Conservation (phyloP, 1,140 invertebrate species). For the Drosophila tristis region DNA sequence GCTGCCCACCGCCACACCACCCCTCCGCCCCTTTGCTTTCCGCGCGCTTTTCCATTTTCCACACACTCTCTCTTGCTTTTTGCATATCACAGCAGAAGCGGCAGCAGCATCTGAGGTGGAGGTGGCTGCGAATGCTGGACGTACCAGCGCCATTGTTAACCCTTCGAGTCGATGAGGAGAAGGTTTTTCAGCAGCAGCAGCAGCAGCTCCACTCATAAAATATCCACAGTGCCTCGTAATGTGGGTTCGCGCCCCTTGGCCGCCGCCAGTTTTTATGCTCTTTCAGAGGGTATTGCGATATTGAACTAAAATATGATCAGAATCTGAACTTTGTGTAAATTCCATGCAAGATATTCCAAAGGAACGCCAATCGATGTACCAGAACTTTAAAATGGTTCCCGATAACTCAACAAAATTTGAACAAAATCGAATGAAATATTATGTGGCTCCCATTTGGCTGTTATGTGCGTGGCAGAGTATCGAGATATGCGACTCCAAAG, state of each 20-base stretch:
- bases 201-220: constrained; percentile 55
- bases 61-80: constrained; percentile 40
- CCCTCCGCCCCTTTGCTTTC: background rate
- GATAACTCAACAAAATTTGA: no score
- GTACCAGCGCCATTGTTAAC: constrained; percentile 68
- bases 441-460: no score
- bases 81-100: constrained; percentile 75
- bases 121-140: constrained; percentile 54
- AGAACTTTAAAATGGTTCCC: no score
- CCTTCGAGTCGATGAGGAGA: constrained; percentile 48
- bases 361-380: no score
- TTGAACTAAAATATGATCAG: no score
- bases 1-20: constrained; percentile 3
- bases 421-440: no score
- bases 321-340: no score
- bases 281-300: constrained; percentile 7
- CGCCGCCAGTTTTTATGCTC: constrained; percentile 36
- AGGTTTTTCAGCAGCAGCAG: no score
- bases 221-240: constrained; percentile 62
- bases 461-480: no score
- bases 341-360: no score
- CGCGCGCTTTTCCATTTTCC: constrained; percentile 31
- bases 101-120: constrained; percentile 26
- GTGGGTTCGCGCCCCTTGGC: constrained; percentile 56
- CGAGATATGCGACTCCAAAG: background rate